Percentiles rank a stretch among this genome's conserved stretches.
phyloP scores from a whole-genome alignment of 2,113 vertebrate genomes.

The Bos indicus region DNA sequence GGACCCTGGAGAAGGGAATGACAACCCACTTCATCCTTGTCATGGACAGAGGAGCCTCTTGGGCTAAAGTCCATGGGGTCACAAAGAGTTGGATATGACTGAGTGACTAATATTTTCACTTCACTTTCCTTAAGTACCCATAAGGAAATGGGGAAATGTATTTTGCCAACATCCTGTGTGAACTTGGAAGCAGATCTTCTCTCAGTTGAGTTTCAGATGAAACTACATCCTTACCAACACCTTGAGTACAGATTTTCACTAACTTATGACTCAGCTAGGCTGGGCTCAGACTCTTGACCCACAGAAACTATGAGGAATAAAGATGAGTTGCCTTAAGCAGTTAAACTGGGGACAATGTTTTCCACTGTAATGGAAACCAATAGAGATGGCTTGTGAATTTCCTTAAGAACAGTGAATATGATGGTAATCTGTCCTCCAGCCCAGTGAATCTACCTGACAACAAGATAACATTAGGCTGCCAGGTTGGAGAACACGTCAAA shows the following conservation, averaged over 20 bases:
- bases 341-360: background rate
- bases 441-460: background rate
- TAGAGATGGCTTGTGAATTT: background rate
- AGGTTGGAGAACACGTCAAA: background rate
- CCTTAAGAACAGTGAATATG: background rate
- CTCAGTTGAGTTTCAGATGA: background rate
- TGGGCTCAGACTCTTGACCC: background rate
- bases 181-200: background rate
- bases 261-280: background rate
- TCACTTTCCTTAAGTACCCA: background rate
- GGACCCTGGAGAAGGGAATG: background rate
- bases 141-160: background rate
- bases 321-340: background rate
- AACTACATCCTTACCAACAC: background rate
- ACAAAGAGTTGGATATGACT: background rate
- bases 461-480: no score
- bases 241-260: background rate
- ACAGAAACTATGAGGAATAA: background rate
- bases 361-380: background rate
- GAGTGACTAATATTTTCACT: background rate
- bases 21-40: background rate
- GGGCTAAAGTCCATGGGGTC: background rate
- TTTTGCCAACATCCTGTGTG: background rate
- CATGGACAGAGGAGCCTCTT: background rate
- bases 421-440: background rate